phyloP scores from a whole-genome alignment of 2,888 invertebrate species.

The Opisthograptis luteolata region DNA sequence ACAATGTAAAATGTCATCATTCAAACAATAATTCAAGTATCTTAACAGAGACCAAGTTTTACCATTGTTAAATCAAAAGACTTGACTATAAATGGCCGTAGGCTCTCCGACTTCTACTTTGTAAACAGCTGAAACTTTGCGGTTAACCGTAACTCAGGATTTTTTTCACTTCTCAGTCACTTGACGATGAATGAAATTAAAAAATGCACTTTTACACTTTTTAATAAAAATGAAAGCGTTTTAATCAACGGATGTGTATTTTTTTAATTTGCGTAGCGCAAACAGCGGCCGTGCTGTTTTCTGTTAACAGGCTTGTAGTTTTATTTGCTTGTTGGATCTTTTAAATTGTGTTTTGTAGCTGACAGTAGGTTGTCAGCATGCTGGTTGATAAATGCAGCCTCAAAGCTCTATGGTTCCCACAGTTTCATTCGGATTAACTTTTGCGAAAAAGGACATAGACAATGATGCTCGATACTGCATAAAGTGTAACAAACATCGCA shows the following conservation, averaged over 20 bases:
- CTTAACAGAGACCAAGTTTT: too few species aligned
- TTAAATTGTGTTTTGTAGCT: not conserved
- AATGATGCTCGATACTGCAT: too few species aligned
- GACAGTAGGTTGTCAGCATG: not conserved
- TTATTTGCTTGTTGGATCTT: constrained; percentile 3
- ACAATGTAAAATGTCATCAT: too few species aligned
- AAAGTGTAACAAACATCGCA: too few species aligned
- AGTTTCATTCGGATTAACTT: too few species aligned
- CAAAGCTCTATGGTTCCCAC: too few species aligned
- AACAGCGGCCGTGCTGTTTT: constrained; percentile 1
- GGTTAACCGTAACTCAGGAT: constrained; percentile 37
- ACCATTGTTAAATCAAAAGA: not conserved
- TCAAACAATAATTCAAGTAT: too few species aligned
- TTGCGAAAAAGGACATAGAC: too few species aligned
- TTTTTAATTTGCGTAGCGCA: constrained; percentile 16
- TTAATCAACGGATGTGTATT: constrained; percentile 34
- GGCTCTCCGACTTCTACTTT: constrained; percentile 13
- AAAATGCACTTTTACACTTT: constrained; percentile 42
- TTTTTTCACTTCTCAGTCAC: constrained; percentile 45
- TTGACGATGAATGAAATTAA: constrained; percentile 54
- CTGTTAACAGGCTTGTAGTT: not conserved
- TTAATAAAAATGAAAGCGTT: constrained; percentile 34
- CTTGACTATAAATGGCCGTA: not conserved
- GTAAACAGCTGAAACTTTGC: constrained; percentile 27
- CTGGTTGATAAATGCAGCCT: not conserved